Base-by-base conservation (phyloP, 2,113 vertebrate species). In the Oreocharis arfaki region DNA sequence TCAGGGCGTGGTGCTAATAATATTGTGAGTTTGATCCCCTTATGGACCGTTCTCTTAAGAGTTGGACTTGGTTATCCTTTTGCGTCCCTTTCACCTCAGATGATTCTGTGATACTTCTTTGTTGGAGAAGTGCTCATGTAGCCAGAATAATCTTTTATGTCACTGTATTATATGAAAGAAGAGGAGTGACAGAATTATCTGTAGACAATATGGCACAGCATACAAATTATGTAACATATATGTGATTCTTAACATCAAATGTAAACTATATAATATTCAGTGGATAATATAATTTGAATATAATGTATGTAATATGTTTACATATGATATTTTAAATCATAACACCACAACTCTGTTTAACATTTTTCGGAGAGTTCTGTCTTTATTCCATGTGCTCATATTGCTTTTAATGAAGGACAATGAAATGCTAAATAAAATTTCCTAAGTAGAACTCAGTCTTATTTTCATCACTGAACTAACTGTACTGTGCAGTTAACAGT, bases 321-420 rank as follows among this genome's bases (percentile, higher is more conserved):
- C 3, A 11, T 33, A 32, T 17, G 1, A 16, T 77, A 61, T 70
- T 87, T 35, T 47, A 69, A 73, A 69, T 67, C n/a, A 85, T 42
- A 61, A 16, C 4, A 13, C 27, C 1, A 1, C 7, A 55, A 87
- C 1, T 19, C 10, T 24, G 1, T 5, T 35, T 52, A 35, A 22
- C 4, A 39, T 52, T 82, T 82, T 80, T 76, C 19, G 44, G 11
- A 64, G 7, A 64, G 5, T n/a, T 74, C 13, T 63, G 6, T 49
- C 2, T 56, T 76, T 80, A 63, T 63, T 67, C 22, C 10, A 42
- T 42, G 2, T 55, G 3, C 2, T 57, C 67, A 26, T 41, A 11
- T 47, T 64, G 5, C 3, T 78, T 80, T 53, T 32, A 60, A 55
- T 55, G 23, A 75, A 87, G 26, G 2, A 57, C 11, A 79, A 59